A percentile compares a stretch with the other conserved stretches of the same genome.
Evolutionary conservation across 2,888 invertebrate species (phyloP).

Genomic region (Pristionchus arcanus): DNA sequence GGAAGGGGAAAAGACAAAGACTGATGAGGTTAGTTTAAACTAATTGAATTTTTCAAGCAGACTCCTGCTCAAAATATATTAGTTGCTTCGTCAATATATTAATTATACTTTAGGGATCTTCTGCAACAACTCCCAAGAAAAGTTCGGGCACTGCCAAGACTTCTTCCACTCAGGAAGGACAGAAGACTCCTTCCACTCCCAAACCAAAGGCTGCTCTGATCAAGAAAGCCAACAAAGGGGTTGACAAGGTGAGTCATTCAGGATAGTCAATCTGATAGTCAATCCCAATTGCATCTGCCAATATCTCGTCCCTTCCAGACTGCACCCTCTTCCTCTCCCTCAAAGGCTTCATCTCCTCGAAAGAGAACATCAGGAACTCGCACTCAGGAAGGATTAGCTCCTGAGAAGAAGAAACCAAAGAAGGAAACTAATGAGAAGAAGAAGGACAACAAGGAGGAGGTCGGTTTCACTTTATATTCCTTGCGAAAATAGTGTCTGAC

Average conservation of each 20-base stretch:
- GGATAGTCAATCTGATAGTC: too few species aligned
- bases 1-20: not conserved
- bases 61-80: too few species aligned
- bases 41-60: not conserved
- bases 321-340: not conserved
- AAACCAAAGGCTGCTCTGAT: not conserved
- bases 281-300: too few species aligned
- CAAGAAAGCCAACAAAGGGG: not conserved
- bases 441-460: not conserved
- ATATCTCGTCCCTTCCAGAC: too few species aligned
- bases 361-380: not conserved
- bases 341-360: not conserved
- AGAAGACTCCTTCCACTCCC: not conserved
- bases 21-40: not conserved
- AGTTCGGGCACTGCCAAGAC: not conserved
- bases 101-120: not conserved
- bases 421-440: not conserved
- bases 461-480: not conserved
- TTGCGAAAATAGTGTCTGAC: too few species aligned
- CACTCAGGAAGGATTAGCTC: not conserved
- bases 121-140: conserved; percentile 1
- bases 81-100: not conserved
- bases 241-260: not conserved
- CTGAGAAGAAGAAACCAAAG: not conserved
- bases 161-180: not conserved